Evolutionary conservation across 2,797 vertebrate genomes (phyloP).

Genomic region (Clarias pachynema): DNA sequence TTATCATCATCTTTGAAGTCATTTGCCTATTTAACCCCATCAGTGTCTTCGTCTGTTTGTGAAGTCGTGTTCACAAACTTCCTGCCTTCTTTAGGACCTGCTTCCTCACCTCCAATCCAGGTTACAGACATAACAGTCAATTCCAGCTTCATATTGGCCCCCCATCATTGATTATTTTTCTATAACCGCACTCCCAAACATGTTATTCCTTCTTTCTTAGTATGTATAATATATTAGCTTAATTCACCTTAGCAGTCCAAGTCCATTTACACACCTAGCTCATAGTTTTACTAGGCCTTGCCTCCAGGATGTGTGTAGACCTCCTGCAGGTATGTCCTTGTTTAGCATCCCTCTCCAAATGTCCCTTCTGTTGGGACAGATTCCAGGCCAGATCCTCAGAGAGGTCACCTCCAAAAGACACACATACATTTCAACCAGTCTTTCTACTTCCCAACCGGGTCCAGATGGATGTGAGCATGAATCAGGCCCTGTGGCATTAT

Average conservation of each 20-base stretch:
- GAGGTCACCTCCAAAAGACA: constrained; percentile 29
- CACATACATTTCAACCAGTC: neutral
- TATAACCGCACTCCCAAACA: neutral
- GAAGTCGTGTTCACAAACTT: neutral
- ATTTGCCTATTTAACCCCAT: neutral
- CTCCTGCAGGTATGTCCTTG: constrained; percentile 19
- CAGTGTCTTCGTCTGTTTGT: neutral
- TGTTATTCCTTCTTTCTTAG: too few relatives aligned
- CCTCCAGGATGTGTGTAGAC: constrained; percentile 13
- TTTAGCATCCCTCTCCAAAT: constrained; percentile 24
- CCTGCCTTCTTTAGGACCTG: neutral
- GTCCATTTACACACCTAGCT: neutral
- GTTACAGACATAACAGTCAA: neutral
- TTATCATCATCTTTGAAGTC: neutral
- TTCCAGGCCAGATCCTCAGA: constrained; percentile 12
- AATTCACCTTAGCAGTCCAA: too few relatives aligned
- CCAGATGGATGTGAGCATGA: constrained; percentile 56
- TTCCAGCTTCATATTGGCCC: neutral
- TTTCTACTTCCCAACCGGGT: constrained; percentile 6
- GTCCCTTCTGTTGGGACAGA: constrained; percentile 24
- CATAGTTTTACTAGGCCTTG: neutral
- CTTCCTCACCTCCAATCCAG: neutral
- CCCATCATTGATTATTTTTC: neutral
- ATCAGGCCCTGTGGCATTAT: constrained; percentile 32
- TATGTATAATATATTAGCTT: neutral